Evolutionary conservation across 2,888 invertebrate species (phyloP).

Genomic region (Philonicus albiceps): DNA sequence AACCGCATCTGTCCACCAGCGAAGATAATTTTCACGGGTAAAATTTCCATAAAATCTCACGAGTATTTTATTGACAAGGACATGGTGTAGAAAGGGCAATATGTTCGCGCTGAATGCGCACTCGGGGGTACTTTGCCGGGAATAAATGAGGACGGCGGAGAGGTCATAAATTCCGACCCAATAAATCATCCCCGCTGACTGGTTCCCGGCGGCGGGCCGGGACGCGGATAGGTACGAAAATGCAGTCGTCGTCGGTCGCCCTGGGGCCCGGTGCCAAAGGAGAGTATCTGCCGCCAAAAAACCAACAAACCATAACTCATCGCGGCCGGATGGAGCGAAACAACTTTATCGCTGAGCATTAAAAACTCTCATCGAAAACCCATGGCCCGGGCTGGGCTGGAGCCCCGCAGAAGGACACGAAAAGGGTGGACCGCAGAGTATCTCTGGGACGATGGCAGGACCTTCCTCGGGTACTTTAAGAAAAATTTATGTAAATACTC

Average conservation of each 20-base stretch:
- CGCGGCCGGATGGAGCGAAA: constrained; percentile 39
- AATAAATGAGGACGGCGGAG: constrained; percentile 29
- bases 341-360: constrained; percentile 41
- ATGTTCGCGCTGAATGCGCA: constrained; percentile 26
- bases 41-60: constrained; percentile 41
- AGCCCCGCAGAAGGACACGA: constrained; percentile 22
- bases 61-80: constrained; percentile 22
- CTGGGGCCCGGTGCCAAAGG: constrained; percentile 33
- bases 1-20: not conserved
- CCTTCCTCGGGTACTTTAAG: constrained; percentile 3
- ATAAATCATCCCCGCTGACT: constrained; percentile 38
- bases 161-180: constrained; percentile 38
- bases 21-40: not conserved
- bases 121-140: not conserved
- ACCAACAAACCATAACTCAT: constrained; percentile 45
- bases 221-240: not conserved
- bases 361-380: constrained; percentile 33
- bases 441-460: constrained; percentile 2
- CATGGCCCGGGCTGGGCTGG: not conserved
- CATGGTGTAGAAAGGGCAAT: constrained; percentile 29
- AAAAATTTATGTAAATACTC: constrained; percentile 41
- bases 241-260: not conserved
- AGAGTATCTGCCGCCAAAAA: constrained; percentile 42
- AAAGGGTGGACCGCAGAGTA: constrained; percentile 31
- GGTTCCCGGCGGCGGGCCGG: not conserved